Conservation (phyloP, 1,140 invertebrate genomes). For the Bombus waltoni region DNA sequence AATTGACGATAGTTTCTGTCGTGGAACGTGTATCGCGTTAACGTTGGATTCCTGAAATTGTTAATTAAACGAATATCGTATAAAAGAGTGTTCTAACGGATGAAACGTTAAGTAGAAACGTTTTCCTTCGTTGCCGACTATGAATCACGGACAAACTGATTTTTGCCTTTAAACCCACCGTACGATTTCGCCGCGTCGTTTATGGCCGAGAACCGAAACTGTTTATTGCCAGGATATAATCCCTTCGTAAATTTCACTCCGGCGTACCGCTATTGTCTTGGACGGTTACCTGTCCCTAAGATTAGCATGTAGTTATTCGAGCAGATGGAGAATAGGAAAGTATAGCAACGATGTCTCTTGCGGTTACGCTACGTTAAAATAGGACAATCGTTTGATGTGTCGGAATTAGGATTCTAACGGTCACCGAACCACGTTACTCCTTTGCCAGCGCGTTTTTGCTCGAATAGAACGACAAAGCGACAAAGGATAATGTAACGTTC, state of each 20-base stretch:
- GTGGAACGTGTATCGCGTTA: too few species aligned
- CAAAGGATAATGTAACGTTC: conserved; percentile 11
- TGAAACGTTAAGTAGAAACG: too few species aligned
- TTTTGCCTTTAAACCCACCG: background rate
- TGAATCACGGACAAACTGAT: background rate
- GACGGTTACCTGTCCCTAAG: conserved; percentile 30
- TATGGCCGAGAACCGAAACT: background rate
- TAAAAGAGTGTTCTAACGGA: too few species aligned
- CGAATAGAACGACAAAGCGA: background rate
- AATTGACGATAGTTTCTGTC: too few species aligned
- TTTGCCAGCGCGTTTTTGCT: conserved; percentile 29
- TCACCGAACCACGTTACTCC: conserved; percentile 28
- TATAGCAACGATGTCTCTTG: conserved; percentile 58
- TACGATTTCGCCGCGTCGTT: background rate
- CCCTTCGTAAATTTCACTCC: conserved; percentile 10
- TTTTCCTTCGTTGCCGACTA: too few species aligned
- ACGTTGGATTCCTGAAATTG: too few species aligned
- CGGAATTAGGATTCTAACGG: conserved; percentile 54
- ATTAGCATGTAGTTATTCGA: conserved; percentile 39
- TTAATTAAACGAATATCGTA: too few species aligned
- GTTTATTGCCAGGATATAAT: background rate
- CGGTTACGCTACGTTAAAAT: conserved; percentile 55
- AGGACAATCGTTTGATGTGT: conserved; percentile 51
- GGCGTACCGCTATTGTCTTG: background rate
- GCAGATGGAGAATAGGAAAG: conserved; percentile 67